These are phyloP conservation scores for Chelidonichthys spinosus DNA, from an alignment of 2,797 vertebrate genomes.

Conservation along the genomic window DNA sequence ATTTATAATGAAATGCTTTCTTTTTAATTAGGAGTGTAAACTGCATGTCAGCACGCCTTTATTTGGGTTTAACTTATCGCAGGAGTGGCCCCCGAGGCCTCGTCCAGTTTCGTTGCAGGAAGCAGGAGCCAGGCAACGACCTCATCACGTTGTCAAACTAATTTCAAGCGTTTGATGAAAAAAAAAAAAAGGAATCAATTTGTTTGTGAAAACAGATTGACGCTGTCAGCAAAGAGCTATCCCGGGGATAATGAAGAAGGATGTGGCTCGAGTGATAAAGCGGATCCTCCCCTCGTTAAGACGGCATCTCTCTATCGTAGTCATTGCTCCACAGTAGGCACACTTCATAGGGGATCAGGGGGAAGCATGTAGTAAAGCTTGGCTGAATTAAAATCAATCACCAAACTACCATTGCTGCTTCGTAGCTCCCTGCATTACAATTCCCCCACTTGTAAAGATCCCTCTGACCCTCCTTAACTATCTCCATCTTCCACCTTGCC, in stretches of 20 bases:
- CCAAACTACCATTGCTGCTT: constrained; percentile 23
- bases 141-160: constrained; percentile 29
- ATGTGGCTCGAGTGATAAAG: constrained; percentile 47
- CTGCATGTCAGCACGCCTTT: constrained; percentile 58
- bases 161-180: constrained; percentile 51
- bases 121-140: constrained; percentile 14
- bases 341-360: constrained; percentile 33
- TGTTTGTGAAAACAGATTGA: constrained; percentile 51
- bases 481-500: constrained; percentile 32
- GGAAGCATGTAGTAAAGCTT: constrained; percentile 31
- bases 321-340: constrained; percentile 12
- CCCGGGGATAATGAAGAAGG: constrained; percentile 46
- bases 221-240: constrained; percentile 23
- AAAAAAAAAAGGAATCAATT: constrained; percentile 55
- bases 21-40: constrained; percentile 68
- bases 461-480: constrained; percentile 18
- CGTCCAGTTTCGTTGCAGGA: constrained; percentile 40
- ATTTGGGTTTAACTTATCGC: constrained; percentile 53
- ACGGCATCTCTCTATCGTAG: constrained; percentile 3
- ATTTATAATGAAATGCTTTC: constrained; percentile 67
- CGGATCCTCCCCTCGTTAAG: constrained; percentile 33
- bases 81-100: background rate
- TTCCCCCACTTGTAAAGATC: constrained; percentile 13
- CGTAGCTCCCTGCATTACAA: background rate
- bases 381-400: constrained; percentile 62